Conservation (phyloP, 2,888 invertebrate species). For the Ophion costatus region DNA sequence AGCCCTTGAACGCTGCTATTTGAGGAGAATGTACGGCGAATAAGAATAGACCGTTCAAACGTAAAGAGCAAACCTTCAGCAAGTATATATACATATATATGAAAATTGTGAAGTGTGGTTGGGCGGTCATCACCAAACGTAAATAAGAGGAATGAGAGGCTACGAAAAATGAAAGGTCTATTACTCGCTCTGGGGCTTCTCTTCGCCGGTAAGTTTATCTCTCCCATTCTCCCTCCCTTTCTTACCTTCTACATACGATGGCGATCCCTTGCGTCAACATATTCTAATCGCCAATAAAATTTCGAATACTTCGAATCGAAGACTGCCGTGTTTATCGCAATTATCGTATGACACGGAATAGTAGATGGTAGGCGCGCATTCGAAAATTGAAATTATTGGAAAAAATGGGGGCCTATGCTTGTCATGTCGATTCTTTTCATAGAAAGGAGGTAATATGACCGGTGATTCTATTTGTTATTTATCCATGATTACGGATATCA, state of each 20-base stretch:
- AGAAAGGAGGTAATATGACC: no score
- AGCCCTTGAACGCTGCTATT: conserved; percentile 31
- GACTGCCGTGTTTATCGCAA: neutral
- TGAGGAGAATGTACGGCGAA: conserved; percentile 36
- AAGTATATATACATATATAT: conserved; percentile 7
- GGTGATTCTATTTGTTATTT: no score
- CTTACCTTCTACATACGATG: neutral
- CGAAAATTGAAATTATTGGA: no score
- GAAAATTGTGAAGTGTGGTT: conserved; percentile 41
- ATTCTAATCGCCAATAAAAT: neutral
- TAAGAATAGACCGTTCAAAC: conserved; percentile 23
- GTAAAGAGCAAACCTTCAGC: neutral
- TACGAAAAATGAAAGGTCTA: conserved; percentile 80
- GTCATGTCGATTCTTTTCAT: no score
- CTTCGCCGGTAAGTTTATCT: conserved; percentile 79
- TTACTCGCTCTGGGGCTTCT: conserved; percentile 80
- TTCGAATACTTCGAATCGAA: neutral
- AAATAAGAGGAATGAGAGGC: conserved; percentile 63
- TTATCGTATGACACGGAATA: no score
- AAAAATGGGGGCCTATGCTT: no score
- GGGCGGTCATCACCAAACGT: conserved; percentile 43
- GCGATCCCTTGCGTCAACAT: conserved; percentile 15
- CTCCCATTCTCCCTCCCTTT: neutral
- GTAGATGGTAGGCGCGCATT: no score
- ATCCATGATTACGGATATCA: no score